Base-by-base conservation (phyloP, 2,888 invertebrate species). In the Nebria brevicollis region DNA sequence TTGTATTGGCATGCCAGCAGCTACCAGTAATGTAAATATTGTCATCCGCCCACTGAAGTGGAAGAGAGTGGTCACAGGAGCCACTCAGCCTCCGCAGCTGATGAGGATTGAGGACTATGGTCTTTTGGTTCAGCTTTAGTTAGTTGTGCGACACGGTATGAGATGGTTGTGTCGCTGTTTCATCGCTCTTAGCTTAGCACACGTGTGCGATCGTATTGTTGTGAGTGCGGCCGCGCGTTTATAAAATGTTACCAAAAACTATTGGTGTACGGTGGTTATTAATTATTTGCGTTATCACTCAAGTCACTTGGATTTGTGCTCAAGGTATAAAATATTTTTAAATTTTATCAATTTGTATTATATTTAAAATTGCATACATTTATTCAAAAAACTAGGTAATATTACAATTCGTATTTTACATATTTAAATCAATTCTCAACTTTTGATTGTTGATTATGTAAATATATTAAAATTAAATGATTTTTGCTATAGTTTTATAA, bases 151-250 rank as follows among this genome's bases (percentile, higher is more conserved):
- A 65, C 34, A 64, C 26, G 5, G 26, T 13, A 64, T 72, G 77
- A 72, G 77, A 72, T 72, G 73, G 77, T 77, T 8, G 66, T 77
- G 65, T 77, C 72, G 77, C 76, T 41, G 42, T 43, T 43, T 43
- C 66, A n/a, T 6, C 66, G 20, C 72, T 26, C 65, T 72, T 72
- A 73, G 41, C 15, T 20, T 72, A 34, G 41, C 68, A 77, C 77
- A 72, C 64, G 77, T 72, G 41, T 15, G 72, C 20, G 20, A 20
- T 20, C 54, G 75, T 43, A n/a, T 10, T 41, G 20, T 72, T 26
- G 72, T 72, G 72, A 65, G 41, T 13, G 54, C 20, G 43, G 41
- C 43, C 77, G 54, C 64, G 77, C 26, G 41, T 15, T 43, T 20
- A 20, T 34, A 66, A 68, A 68, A 68, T 68, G 68, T 68, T 68